Base-by-base conservation (phyloP, 2,113 vertebrate species). In the Tor tambroides region DNA sequence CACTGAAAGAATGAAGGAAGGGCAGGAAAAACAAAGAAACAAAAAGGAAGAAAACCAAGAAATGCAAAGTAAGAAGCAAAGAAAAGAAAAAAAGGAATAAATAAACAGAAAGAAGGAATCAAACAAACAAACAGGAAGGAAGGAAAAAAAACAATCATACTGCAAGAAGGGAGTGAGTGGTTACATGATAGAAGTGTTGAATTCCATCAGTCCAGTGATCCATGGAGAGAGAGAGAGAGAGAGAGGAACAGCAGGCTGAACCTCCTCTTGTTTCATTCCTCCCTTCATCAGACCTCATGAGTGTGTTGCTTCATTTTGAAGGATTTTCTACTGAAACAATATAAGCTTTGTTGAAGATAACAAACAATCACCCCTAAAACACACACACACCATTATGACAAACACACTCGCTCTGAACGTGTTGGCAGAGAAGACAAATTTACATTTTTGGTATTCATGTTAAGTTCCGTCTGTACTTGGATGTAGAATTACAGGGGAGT, bases 371-470 rank as follows among this genome's bases (percentile, higher is more conserved):
- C 80, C 76, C 35, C 78, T 76, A 74, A 85, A 51, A 81, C 84
- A 81, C 83, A 85, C 82, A 87, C 49, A 80, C 78, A 82, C 59
- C 19, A 17, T 35, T 83, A 72, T 54, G 65, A 69, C 80, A 72
- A 71, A 69, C 76, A 86, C 19, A 59, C 79, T 46, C 19, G 21
- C 74, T 26, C 84, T 74, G 28, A 89, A 74, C 80, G 83, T 43
- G 87, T 80, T 87, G 84, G 85, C 85, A 80, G 85, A 87, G 87
- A 89, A 87, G 74, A 86, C 84, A 87, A 84, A 88, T 84, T 38
- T 51, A 4, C 7, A 63, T 56, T 63, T 35, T 65, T 30, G 35
- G 26, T 28, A 84, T 89, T 89, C 80, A 51, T 59, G n/a, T 88
- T 86, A 82, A 78, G 51, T 23, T 54, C 30, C 12, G 26, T 87